A percentile compares a stretch with the other conserved stretches of the same genome.
phyloP scores from a whole-genome alignment of 2,113 vertebrate species.

The Heloderma charlesbogerti region DNA sequence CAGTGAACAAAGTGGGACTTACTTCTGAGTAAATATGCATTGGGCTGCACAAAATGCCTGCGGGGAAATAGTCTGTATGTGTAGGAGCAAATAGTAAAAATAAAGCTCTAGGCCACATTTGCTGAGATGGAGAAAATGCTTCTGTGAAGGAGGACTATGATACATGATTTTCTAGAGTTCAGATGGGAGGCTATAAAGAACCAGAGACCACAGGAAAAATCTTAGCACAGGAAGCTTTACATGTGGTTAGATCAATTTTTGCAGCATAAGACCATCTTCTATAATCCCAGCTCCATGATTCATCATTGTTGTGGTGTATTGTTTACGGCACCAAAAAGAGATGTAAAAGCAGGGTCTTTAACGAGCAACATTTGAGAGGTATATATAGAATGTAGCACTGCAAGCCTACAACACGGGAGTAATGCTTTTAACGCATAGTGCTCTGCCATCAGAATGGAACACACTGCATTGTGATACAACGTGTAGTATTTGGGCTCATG shows the following conservation, averaged over 20 bases:
- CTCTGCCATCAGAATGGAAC: rapidly evolving
- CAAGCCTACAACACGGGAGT: neutral
- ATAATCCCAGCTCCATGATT: slow-evolving; percentile 42
- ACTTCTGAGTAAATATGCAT: neutral
- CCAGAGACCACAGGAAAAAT: slow-evolving; percentile 20
- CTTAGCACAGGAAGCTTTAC: slow-evolving; percentile 12
- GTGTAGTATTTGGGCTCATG: neutral
- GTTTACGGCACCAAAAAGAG: neutral
- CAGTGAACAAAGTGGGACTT: neutral
- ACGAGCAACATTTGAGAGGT: neutral
- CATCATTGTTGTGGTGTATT: neutral
- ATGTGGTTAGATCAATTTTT: slow-evolving; percentile 21
- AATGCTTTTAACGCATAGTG: neutral
- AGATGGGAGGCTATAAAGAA: neutral
- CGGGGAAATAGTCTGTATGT: neutral
- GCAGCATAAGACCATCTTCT: slow-evolving; percentile 47
- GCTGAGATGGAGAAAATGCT: neutral
- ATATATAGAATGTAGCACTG: neutral
- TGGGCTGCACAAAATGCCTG: neutral
- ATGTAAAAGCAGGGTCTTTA: neutral
- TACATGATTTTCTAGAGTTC: neutral
- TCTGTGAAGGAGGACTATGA: neutral
- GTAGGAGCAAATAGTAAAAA: neutral
- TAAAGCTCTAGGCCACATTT: neutral
- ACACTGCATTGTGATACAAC: neutral